These are phyloP conservation scores for Hirundichthys speculiger DNA, from an alignment of 2,113 vertebrate genomes.

Conservation along the genomic window DNA sequence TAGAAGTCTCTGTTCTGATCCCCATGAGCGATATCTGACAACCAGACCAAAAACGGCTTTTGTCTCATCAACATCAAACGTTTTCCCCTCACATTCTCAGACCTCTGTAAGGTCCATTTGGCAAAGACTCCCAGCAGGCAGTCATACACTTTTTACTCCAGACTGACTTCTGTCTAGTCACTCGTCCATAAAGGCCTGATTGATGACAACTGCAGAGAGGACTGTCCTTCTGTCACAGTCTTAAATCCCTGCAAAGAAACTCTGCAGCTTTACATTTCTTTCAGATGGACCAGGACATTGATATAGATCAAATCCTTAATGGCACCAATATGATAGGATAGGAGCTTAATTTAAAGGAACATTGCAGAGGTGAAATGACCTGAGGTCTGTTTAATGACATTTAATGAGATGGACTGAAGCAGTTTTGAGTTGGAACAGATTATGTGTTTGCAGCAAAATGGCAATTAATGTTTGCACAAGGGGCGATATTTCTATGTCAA, in stretches of 20 bases:
- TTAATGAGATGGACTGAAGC: too few relatives aligned
- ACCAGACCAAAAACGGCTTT: slow-evolving; percentile 37
- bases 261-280: slow-evolving; percentile 36
- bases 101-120: slow-evolving; percentile 47
- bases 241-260: slow-evolving; percentile 40
- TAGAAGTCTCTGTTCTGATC: slow-evolving; percentile 21
- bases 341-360: neutral
- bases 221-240: slow-evolving; percentile 49
- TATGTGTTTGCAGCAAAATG: too few relatives aligned
- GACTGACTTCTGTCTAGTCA: slow-evolving; percentile 56
- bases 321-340: neutral
- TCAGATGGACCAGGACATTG: neutral
- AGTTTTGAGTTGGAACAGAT: too few relatives aligned
- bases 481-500: too few relatives aligned
- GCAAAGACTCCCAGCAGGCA: slow-evolving; percentile 44
- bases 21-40: slow-evolving; percentile 33
- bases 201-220: slow-evolving; percentile 59
- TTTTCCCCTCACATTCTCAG: slow-evolving; percentile 18
- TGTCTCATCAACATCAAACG: slow-evolving; percentile 36
- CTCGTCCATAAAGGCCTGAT: slow-evolving; percentile 63
- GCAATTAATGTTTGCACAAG: too few relatives aligned
- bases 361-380: too few relatives aligned
- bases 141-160: slow-evolving; percentile 54
- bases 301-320: neutral
- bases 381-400: too few relatives aligned